Percentiles rank a stretch among this genome's conserved stretches.
Conservation (phyloP, 1,140 invertebrate genomes). For the Drosophila lowei region DNA sequence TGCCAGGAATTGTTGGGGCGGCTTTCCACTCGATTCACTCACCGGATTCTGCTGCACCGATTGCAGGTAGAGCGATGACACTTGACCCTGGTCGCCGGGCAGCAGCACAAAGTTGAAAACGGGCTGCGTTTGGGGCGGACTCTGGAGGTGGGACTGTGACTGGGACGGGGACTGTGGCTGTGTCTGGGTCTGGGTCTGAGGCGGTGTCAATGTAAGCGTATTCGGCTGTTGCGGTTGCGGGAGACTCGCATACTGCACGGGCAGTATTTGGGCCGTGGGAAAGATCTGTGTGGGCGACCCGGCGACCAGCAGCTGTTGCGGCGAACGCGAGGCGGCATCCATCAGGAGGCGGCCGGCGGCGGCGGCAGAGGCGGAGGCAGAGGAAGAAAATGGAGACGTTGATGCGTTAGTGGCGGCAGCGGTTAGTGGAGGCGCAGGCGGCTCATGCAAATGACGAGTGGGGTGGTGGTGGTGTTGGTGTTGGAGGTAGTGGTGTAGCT, state of each 20-base stretch:
- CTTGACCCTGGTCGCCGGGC: conserved; percentile 56
- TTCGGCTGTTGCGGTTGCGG: conserved; percentile 82
- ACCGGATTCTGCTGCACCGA: conserved; percentile 60
- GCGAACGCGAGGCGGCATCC: conserved; percentile 36
- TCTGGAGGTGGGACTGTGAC: not conserved
- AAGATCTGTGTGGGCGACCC: conserved; percentile 78
- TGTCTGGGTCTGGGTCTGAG: conserved; percentile 6
- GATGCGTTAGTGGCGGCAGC: conserved; percentile 72
- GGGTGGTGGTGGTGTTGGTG: conserved; percentile 24
- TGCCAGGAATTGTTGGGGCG: conserved; percentile 26
- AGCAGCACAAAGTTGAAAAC: conserved; percentile 73
- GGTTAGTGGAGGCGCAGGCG: conserved; percentile 63
- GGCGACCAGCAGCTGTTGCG: conserved; percentile 59
- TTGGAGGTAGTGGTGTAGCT: conserved; percentile 14
- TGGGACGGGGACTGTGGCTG: conserved; percentile 13
- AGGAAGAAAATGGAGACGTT: conserved; percentile 65
- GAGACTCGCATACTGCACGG: conserved; percentile 79
- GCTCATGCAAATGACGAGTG: conserved; percentile 70
- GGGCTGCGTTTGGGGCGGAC: conserved; percentile 19
- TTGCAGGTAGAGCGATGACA: conserved; percentile 50
- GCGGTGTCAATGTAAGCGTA: conserved; percentile 52
- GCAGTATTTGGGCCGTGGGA: conserved; percentile 81
- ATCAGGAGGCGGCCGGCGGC: conserved; percentile 40
- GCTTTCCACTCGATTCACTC: conserved; percentile 70
- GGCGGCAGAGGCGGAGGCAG: conserved; percentile 2